Conservation (phyloP, 2,888 invertebrate species). For the Rhagonycha fulva region DNA sequence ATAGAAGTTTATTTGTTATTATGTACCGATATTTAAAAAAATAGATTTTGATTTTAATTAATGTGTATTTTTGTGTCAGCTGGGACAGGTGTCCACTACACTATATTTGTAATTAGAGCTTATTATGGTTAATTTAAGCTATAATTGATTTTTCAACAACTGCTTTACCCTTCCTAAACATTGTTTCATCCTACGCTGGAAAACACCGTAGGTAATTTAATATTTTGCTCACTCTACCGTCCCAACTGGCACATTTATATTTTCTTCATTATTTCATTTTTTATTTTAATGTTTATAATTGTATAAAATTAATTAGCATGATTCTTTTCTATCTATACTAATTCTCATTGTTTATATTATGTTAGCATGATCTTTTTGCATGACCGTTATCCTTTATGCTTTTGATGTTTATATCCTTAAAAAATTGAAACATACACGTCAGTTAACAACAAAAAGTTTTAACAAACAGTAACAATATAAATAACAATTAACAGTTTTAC, state of each 20-base stretch:
- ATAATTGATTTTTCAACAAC: conserved; percentile 34
- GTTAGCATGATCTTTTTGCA: neutral
- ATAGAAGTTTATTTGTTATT: neutral
- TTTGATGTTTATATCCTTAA: neutral
- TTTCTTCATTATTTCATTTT: conserved; percentile 11
- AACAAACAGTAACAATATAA: too few species aligned
- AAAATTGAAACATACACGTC: neutral
- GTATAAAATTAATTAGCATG: neutral
- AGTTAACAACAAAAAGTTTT: neutral
- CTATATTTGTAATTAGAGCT: conserved; percentile 46
- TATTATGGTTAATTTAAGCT: conserved; percentile 40
- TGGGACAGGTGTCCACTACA: conserved; percentile 55
- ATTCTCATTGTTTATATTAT: neutral
- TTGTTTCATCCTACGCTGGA: conserved; percentile 45
- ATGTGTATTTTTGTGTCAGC: conserved; percentile 51
- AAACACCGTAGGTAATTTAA: conserved; percentile 45
- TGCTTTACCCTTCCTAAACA: conserved; percentile 23
- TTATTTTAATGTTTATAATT: conserved; percentile 3
- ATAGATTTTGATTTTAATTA: neutral
- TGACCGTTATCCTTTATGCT: neutral
- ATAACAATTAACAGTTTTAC: too few species aligned
- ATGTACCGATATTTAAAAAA: neutral
- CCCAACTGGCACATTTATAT: conserved; percentile 61
- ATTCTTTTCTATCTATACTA: neutral
- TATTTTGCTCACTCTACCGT: conserved; percentile 50